Evolutionary conservation across 1,140 invertebrate genomes (phyloP).

Genomic region (Geopemphigus sp.): DNA sequence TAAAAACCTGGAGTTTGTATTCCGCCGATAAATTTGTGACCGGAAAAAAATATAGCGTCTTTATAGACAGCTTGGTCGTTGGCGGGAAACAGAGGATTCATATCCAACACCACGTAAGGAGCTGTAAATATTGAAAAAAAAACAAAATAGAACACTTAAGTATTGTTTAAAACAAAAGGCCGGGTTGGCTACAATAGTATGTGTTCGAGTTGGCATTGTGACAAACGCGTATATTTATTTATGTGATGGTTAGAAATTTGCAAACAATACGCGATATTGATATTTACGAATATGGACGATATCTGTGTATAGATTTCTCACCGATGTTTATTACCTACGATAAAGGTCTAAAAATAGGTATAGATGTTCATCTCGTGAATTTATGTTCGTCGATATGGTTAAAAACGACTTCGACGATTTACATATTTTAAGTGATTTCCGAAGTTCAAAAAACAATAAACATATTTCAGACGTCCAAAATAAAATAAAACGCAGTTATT

Average conservation of each 20-base stretch:
- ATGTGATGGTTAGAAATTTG: not conserved
- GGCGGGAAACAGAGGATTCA: constrained; percentile 75
- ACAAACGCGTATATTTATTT: too few species aligned
- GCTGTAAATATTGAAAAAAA: constrained; percentile 58
- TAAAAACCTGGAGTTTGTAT: constrained; percentile 73
- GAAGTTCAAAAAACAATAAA: too few species aligned
- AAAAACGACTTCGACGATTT: too few species aligned
- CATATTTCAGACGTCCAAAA: too few species aligned
- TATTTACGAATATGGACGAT: not conserved
- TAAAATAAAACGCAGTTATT: too few species aligned
- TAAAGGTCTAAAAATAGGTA: too few species aligned
- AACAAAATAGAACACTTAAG: not conserved
- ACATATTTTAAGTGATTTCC: too few species aligned
- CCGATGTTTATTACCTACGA: too few species aligned
- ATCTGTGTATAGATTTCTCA: not conserved
- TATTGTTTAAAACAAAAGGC: not conserved
- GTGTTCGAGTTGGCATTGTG: not conserved
- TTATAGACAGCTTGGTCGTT: constrained; percentile 72
- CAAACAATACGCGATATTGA: not conserved
- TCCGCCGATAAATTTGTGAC: constrained; percentile 88
- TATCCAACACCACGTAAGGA: constrained; percentile 76
- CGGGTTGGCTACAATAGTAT: not conserved
- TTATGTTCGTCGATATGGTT: too few species aligned
- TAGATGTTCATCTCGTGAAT: too few species aligned
- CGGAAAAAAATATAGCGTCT: constrained; percentile 87